Evolutionary conservation across 2,888 invertebrate species (phyloP), one percentile per base, ranked within the genome.

Genomic region (Xanthorhoe spadicearia): DNA sequence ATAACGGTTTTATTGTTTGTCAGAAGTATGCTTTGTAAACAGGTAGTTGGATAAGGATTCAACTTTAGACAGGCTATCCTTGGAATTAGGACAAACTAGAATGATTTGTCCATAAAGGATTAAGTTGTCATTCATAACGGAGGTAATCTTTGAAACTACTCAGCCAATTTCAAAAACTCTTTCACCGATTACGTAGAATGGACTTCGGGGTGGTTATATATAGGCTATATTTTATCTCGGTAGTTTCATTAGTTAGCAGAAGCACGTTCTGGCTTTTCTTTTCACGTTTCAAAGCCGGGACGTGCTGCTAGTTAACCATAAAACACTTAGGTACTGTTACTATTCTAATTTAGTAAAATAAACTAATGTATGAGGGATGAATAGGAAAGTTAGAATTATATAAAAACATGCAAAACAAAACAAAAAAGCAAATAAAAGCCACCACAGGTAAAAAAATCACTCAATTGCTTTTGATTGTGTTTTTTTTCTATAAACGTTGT

Each of bases 371-470:
- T 6, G 32, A 32, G 32, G 32, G 6, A 32, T 32, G 32, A 32
- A 32, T 7, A 32, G 67, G 43, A 55, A 60, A 59, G 50, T 67
- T 56, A 64, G 61, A 38, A 19, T 3, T 23, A 23, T 23, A 54
- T 7, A 19, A 19, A 38, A 59, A 51, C 64, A 68, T 61, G 60
- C 64, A 64, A 55, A 23, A 50, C 55, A 58, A 60, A 61, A 59
- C 51, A 53, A 32, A 65, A 17, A 56, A 61, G 57, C 43, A 61
- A 52, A 57, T 59, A 59, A 62, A 68, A 71, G 61, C 69, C 50
- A 57, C 38, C 61, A 54, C 35, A 38, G 15, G 10, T 54, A 53
- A 58, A 49, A 63, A 50, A 28, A 53, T 53, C 52, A 64, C 35
- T 48, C 19, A 53, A 56, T 53, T 54, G 54, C 38, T 53, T 55